A percentile compares a stretch with the other conserved stretches of the same genome.
phyloP scores from a whole-genome alignment of 1,140 invertebrate genomes.

The Polypedilum pembai region DNA sequence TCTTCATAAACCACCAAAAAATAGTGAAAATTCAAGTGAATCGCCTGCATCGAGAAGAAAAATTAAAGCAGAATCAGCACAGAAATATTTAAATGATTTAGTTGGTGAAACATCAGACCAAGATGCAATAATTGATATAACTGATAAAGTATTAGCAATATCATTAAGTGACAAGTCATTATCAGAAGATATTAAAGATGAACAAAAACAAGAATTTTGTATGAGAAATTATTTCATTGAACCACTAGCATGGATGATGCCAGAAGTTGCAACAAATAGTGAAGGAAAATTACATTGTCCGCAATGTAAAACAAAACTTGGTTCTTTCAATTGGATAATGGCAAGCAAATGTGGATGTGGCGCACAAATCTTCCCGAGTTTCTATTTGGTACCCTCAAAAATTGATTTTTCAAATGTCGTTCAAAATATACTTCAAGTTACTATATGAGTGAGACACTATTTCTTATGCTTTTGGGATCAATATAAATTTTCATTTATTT shows the following conservation, averaged over 20 bases:
- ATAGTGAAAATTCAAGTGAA: slow-evolving; percentile 32
- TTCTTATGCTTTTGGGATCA: too few species aligned
- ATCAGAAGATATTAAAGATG: slow-evolving; percentile 28
- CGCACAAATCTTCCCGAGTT: slow-evolving; percentile 72
- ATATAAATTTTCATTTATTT: too few species aligned
- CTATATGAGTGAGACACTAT: neutral
- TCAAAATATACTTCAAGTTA: slow-evolving; percentile 58
- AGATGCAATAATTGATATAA: slow-evolving; percentile 38
- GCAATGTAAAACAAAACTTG: slow-evolving; percentile 69
- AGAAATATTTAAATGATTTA: slow-evolving; percentile 32
- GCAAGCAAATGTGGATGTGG: slow-evolving; percentile 76
- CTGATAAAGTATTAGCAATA: slow-evolving; percentile 40
- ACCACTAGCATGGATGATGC: slow-evolving; percentile 71
- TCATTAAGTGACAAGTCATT: slow-evolving; percentile 30
- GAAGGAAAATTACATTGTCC: slow-evolving; percentile 78
- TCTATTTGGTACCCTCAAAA: slow-evolving; percentile 78
- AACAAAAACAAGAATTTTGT: slow-evolving; percentile 47
- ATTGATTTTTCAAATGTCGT: slow-evolving; percentile 79
- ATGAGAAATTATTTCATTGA: slow-evolving; percentile 69
- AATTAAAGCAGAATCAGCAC: slow-evolving; percentile 42
- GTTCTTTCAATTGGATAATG: slow-evolving; percentile 78
- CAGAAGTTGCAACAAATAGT: slow-evolving; percentile 54
- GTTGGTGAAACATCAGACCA: slow-evolving; percentile 32
- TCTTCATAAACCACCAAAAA: slow-evolving; percentile 50
- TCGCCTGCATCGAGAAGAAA: slow-evolving; percentile 43